A percentile compares a stretch with the other conserved stretches of the same genome.
Conservation (phyloP, 2,797 vertebrate species). For the Sebastes jordani region DNA sequence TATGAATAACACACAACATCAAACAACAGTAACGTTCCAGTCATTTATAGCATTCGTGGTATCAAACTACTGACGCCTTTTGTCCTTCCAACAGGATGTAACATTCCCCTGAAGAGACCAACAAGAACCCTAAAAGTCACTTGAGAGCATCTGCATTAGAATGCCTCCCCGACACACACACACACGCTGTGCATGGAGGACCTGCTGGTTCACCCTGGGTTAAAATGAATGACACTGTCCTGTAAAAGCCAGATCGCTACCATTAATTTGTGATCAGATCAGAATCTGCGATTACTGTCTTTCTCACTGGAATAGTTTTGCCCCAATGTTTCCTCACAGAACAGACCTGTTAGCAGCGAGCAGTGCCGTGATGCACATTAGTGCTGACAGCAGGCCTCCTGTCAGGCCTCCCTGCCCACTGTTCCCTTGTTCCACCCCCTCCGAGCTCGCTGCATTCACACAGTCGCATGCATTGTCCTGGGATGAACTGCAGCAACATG, state of each 20-base stretch:
- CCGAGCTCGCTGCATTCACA: slow-evolving; percentile 59
- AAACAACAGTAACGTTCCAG: neutral
- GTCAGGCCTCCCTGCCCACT: slow-evolving; percentile 63
- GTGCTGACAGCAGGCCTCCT: slow-evolving; percentile 76
- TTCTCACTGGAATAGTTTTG: slow-evolving; percentile 42
- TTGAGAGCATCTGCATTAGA: slow-evolving; percentile 35
- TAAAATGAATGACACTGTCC: neutral
- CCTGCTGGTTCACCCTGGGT: neutral
- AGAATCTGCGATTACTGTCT: slow-evolving; percentile 4
- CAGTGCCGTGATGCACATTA: slow-evolving; percentile 69
- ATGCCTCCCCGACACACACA: slow-evolving; percentile 1
- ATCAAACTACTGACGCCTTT: slow-evolving; percentile 2
- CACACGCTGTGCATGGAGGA: neutral
- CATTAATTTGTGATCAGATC: slow-evolving; percentile 40
- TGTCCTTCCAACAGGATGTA: slow-evolving; percentile 28
- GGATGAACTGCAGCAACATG: slow-evolving; percentile 60
- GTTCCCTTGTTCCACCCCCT: slow-evolving; percentile 56
- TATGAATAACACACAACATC: neutral
- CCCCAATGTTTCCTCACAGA: slow-evolving; percentile 18
- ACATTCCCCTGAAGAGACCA: slow-evolving; percentile 19
- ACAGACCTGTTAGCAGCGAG: slow-evolving; percentile 46
- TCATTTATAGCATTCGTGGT: neutral
- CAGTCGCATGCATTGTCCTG: slow-evolving; percentile 67
- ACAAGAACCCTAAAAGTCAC: slow-evolving; percentile 18
- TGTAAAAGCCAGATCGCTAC: slow-evolving; percentile 4